Percentiles rank a stretch among this genome's conserved stretches.
These are phyloP conservation scores for Leuctra nigra DNA, from an alignment of 2,888 invertebrate species.

Conservation along the genomic window DNA sequence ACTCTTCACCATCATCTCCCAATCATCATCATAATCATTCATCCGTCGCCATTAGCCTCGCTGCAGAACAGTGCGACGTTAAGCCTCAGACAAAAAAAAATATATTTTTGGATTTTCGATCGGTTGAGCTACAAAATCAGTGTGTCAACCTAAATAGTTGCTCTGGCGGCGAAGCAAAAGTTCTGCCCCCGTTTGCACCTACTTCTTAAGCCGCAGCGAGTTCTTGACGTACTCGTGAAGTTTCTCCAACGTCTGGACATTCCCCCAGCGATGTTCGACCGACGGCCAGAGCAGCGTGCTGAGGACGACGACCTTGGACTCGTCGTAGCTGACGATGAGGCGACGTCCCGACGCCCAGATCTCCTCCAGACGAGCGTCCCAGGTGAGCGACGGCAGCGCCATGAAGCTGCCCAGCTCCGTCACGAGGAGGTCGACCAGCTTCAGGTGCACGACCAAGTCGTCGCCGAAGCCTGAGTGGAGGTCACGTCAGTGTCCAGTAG, in stretches of 20 bases:
- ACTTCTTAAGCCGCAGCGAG: slow-evolving; percentile 42
- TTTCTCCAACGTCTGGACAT: slow-evolving; percentile 48
- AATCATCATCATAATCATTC: too few species aligned
- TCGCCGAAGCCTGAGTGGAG: slow-evolving; percentile 42
- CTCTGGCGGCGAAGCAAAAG: too few species aligned
- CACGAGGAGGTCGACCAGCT: slow-evolving; percentile 39
- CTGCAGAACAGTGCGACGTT: too few species aligned
- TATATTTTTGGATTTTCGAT: too few species aligned
- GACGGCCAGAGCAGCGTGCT: slow-evolving; percentile 45
- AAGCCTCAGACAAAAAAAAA: too few species aligned
- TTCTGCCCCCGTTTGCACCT: too few species aligned
- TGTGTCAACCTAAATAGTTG: too few species aligned
- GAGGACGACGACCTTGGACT: slow-evolving; percentile 11
- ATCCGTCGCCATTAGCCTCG: too few species aligned
- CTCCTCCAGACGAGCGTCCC: slow-evolving; percentile 43
- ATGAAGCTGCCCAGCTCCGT: slow-evolving; percentile 38
- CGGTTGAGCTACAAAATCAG: too few species aligned
- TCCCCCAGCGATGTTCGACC: slow-evolving; percentile 59
- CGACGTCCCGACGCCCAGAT: slow-evolving; percentile 46
- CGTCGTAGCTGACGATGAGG: slow-evolving; percentile 47
- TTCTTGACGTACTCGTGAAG: slow-evolving; percentile 47
- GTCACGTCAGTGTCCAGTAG: too few species aligned
- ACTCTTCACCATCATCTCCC: too few species aligned
- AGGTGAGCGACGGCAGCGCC: slow-evolving; percentile 39
- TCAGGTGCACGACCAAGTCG: slow-evolving; percentile 35